Evolutionary conservation across 2,888 invertebrate genomes (phyloP), one percentile per base, ranked within the genome.

Genomic region (Agrotis clavis): DNA sequence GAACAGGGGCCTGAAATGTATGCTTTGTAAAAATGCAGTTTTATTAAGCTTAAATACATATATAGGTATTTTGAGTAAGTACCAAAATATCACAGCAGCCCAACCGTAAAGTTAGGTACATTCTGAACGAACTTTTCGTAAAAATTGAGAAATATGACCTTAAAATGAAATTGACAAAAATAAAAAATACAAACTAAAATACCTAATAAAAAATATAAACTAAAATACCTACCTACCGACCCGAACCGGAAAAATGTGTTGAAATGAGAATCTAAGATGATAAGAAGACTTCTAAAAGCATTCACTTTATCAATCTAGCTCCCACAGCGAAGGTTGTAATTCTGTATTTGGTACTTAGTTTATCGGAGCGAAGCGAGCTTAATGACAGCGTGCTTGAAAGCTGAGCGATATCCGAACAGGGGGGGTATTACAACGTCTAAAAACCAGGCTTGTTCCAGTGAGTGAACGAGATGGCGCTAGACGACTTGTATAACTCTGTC

Each of bases 271-370:
- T 48, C 2, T 68, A 19, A 45, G 45, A 62, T 56, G 48, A 45
- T 56, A 21, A 60, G 57, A 54, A 50, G 45, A 25, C 13, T 53
- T 21, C 74, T 79, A 54, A 63, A 25, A 74, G 48, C 57, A 53
- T 53, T 79, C 48, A 50, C 48, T 63, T 74, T 67, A 63, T 64
- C 35, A 60, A 64, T 48, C 35, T 54, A 60, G 14, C 56, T 61
- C 50, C 60, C 51, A 41, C 19, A 45, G 74, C 47, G 54, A 67
- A 60, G 54, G 60, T 74, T 67, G 67, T 64, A 67, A 67, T 80
- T 30, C 54, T 67, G 60, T 74, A 67, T n/a, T n/a, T n/a, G n/a
- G 67, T 63, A 41, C 41, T 41, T 41, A 63, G 59, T 67, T 60
- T 54, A 47, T 41, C 25, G 25, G 7, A 60, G 63, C 63, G 45